Conservation (phyloP, 1,140 invertebrate species). For the Belonocnema kinseyi region DNA sequence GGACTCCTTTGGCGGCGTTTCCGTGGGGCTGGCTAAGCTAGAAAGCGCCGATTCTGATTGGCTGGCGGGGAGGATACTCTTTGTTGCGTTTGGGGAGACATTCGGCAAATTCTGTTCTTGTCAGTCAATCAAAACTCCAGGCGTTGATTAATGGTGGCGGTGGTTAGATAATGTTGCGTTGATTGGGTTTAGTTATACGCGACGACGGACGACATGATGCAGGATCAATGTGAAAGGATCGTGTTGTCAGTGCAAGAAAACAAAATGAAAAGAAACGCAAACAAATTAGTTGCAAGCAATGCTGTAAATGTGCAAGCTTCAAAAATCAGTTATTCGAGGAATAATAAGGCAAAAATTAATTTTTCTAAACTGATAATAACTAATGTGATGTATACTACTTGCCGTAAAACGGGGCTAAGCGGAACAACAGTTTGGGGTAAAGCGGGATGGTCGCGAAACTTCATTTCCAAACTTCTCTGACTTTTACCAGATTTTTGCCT, state of each 20-base stretch:
- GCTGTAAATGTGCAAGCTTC: background rate
- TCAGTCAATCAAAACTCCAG: constrained; percentile 26
- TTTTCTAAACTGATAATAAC: too few relatives aligned
- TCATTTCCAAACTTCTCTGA: too few relatives aligned
- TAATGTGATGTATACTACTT: too few relatives aligned
- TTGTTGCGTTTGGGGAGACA: constrained; percentile 53
- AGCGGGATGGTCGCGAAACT: too few relatives aligned
- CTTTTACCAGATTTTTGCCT: too few relatives aligned
- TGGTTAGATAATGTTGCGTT: constrained; percentile 42
- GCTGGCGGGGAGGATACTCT: constrained; percentile 56
- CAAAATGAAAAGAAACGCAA: constrained; percentile 69
- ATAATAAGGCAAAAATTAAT: constrained; percentile 61
- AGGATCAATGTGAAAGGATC: constrained; percentile 19
- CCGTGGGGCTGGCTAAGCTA: constrained; percentile 65
- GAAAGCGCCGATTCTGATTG: constrained; percentile 72
- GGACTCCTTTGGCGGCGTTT: constrained; percentile 39
- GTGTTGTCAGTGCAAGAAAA: constrained; percentile 51
- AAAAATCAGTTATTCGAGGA: constrained; percentile 60
- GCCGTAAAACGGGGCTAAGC: too few relatives aligned
- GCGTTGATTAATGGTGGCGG: constrained; percentile 32
- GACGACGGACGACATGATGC: constrained; percentile 41
- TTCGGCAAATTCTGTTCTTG: constrained; percentile 61
- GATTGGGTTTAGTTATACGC: constrained; percentile 39
- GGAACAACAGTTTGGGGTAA: too few relatives aligned
- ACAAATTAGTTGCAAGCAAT: constrained; percentile 57